phyloP scores from a whole-genome alignment of 1,140 invertebrate species.

The Drosophila arawakana region DNA sequence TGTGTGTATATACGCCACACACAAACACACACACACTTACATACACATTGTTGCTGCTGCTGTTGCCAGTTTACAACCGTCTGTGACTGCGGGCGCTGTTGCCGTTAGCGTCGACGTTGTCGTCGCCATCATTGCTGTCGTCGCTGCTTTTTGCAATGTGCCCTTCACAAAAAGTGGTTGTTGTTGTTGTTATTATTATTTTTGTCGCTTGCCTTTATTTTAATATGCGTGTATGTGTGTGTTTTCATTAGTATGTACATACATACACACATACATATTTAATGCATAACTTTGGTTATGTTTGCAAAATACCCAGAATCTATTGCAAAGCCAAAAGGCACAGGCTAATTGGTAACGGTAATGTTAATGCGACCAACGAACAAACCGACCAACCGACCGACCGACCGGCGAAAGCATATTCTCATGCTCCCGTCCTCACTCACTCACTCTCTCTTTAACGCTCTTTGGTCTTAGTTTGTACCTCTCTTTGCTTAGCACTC shows the following conservation, averaged over 20 bases:
- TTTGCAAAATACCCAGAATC: slow-evolving; percentile 45
- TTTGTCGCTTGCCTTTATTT: slow-evolving; percentile 33
- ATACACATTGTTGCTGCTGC: slow-evolving; percentile 29
- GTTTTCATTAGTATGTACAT: slow-evolving; percentile 21
- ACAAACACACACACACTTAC: slow-evolving; percentile 9
- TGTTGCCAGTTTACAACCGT: slow-evolving; percentile 50
- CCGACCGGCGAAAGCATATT: slow-evolving; percentile 49
- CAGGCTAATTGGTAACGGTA: slow-evolving; percentile 24
- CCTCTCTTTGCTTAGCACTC: slow-evolving; percentile 39
- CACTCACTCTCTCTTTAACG: slow-evolving; percentile 4
- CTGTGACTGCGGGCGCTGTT: slow-evolving; percentile 43
- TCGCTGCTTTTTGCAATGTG: slow-evolving; percentile 33
- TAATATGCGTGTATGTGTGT: slow-evolving; percentile 12
- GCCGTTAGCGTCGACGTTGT: slow-evolving; percentile 20
- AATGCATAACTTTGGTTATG: slow-evolving; percentile 40
- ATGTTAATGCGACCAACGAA: slow-evolving; percentile 32
- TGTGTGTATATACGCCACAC: not conserved
- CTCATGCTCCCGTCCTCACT: slow-evolving; percentile 21
- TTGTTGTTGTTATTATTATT: slow-evolving; percentile 15
- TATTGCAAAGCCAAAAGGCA: slow-evolving; percentile 28
- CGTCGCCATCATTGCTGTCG: not conserved
- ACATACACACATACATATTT: slow-evolving; percentile 1
- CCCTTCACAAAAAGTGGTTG: slow-evolving; percentile 48
- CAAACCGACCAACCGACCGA: slow-evolving; percentile 7
- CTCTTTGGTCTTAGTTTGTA: slow-evolving; percentile 10